A percentile compares a stretch with the other conserved stretches of the same genome.
Evolutionary conservation across 1,140 invertebrate genomes (phyloP).

Genomic region (Cyrtorhinus lividipennis): DNA sequence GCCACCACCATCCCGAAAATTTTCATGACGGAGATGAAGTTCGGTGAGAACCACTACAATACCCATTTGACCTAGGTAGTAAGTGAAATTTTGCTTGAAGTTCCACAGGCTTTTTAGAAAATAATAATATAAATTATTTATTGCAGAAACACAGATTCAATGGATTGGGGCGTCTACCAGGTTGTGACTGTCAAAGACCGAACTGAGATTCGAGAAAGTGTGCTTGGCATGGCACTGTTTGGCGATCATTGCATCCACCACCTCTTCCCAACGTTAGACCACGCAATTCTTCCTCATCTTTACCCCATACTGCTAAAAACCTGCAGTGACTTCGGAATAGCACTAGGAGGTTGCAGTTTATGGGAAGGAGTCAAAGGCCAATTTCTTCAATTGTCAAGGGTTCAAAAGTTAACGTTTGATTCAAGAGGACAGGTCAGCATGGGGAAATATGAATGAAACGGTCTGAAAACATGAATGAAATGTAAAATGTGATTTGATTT

Average conservation of each 20-base stretch:
- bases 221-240: conserved; percentile 51
- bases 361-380: conserved; percentile 50
- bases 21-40: conserved; percentile 66
- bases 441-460: too few relatives aligned
- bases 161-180: conserved; percentile 65
- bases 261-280: conserved; percentile 66
- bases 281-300: conserved; percentile 42
- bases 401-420: not conserved
- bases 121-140: not conserved
- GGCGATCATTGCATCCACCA: conserved; percentile 67
- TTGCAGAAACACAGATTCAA: conserved; percentile 4
- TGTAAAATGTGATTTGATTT: too few relatives aligned
- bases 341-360: conserved; percentile 29
- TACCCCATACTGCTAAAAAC: conserved; percentile 48
- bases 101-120: too few relatives aligned
- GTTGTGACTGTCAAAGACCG: conserved; percentile 59
- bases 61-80: too few relatives aligned
- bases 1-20: conserved; percentile 67
- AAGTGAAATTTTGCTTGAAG: too few relatives aligned
- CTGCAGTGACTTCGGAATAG: conserved; percentile 49
- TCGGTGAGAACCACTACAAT: conserved; percentile 6
- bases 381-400: conserved; percentile 45
- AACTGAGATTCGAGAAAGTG: conserved; percentile 44
- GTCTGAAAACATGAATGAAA: too few relatives aligned
- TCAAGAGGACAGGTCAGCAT: too few relatives aligned